Conservation (phyloP, 2,113 vertebrate genomes). For the Phyllostomus hastatus region DNA sequence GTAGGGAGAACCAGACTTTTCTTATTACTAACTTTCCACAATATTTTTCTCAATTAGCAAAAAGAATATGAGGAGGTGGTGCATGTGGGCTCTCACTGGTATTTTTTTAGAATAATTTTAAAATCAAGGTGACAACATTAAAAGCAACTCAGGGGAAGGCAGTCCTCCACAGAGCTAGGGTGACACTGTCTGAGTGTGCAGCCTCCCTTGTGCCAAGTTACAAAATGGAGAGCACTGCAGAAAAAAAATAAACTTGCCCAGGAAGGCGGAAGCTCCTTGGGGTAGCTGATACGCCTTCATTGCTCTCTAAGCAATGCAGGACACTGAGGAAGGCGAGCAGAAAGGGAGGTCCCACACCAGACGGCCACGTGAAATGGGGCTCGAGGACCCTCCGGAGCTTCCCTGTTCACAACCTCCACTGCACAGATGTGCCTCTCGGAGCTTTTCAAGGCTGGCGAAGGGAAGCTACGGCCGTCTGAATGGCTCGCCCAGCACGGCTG, state of each 20-base stretch:
- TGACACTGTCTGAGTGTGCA: rapidly evolving
- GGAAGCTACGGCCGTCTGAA: background rate
- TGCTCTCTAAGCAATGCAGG: background rate
- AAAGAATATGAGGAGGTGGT: background rate
- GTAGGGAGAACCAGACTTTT: background rate
- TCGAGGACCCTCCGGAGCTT: rapidly evolving
- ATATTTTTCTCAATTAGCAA: background rate
- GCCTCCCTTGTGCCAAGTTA: background rate
- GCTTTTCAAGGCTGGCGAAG: rapidly evolving
- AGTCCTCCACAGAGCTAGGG: background rate
- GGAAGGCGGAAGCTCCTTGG: background rate
- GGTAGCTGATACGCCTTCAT: rapidly evolving
- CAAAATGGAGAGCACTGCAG: background rate
- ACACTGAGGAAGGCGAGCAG: background rate
- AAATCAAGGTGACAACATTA: background rate
- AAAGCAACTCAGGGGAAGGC: background rate
- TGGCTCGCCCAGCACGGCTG: rapidly evolving
- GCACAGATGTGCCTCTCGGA: background rate
- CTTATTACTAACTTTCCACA: background rate
- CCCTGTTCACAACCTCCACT: rapidly evolving
- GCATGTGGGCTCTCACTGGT: background rate
- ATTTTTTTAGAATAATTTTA: background rate
- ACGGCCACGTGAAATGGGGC: background rate
- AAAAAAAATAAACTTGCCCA: background rate
- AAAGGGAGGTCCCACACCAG: background rate